phyloP scores from a whole-genome alignment of 2,113 vertebrate species.

The Equus przewalskii region DNA sequence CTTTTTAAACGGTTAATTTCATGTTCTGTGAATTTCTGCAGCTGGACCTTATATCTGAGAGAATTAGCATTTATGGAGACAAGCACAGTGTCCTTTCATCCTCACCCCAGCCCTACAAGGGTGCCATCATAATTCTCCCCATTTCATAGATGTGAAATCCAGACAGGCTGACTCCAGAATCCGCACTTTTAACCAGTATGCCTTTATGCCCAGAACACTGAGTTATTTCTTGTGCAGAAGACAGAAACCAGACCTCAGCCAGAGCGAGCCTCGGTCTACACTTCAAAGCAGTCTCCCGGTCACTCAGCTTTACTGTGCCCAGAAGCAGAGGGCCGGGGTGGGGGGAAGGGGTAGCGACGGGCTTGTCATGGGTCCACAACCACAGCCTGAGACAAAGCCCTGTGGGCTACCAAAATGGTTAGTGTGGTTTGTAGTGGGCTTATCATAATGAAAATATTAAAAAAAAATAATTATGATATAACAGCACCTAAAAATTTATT shows the following conservation, averaged over 20 bases:
- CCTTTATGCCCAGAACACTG: neutral
- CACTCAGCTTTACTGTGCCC: rapidly evolving
- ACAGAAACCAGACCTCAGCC: neutral
- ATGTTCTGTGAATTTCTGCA: neutral
- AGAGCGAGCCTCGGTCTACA: no score
- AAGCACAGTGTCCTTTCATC: neutral
- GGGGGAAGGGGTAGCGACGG: no score
- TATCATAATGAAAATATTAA: neutral
- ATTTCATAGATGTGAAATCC: neutral
- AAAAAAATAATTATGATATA: neutral
- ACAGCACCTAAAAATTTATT: neutral
- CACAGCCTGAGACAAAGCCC: neutral
- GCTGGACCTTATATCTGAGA: neutral
- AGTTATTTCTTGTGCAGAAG: neutral
- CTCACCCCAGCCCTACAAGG: neutral
- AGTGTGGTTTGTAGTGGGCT: neutral
- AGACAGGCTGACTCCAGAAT: neutral
- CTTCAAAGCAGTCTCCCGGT: neutral
- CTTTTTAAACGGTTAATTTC: neutral
- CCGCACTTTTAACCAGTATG: neutral
- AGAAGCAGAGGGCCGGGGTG: neutral
- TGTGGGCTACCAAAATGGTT: rapidly evolving
- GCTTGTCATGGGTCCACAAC: neutral
- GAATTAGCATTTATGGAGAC: neutral
- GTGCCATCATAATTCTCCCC: neutral